A percentile compares a stretch with the other conserved stretches of the same genome.
phyloP scores from a whole-genome alignment of 1,140 invertebrate species.

The Drusus annulatus region DNA sequence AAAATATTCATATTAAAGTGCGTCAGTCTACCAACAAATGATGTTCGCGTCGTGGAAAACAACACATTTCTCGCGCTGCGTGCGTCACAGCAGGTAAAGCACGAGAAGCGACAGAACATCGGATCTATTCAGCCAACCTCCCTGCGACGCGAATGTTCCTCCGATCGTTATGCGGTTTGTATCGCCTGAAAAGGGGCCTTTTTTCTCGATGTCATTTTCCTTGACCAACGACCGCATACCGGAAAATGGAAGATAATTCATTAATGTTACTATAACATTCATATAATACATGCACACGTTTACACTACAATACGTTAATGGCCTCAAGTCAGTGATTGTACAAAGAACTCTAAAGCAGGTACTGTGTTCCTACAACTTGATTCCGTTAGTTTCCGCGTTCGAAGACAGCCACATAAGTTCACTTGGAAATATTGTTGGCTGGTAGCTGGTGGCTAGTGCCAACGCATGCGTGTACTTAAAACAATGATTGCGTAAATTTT shows the following conservation, averaged over 20 bases:
- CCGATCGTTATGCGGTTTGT: neutral
- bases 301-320: neutral
- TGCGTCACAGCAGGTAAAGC: constrained; percentile 1
- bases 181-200: too few species aligned
- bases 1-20: neutral
- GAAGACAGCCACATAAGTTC: too few species aligned
- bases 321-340: neutral
- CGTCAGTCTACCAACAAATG: neutral
- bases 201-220: too few species aligned
- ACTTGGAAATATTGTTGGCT: too few species aligned
- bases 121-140: neutral
- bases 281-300: too few species aligned
- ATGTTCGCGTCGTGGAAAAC: neutral
- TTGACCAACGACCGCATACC: too few species aligned
- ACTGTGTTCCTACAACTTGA: neutral
- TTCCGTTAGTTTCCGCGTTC: constrained; percentile 1
- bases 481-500: too few species aligned
- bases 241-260: too few species aligned
- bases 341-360: neutral
- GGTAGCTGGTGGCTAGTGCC: too few species aligned
- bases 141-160: neutral
- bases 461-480: too few species aligned
- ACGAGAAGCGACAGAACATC: neutral
- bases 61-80: neutral
- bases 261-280: too few species aligned